Evolutionary conservation across 2,888 invertebrate genomes (phyloP), one percentile per base, ranked within the genome.

Genomic region (Apantesis nais): DNA sequence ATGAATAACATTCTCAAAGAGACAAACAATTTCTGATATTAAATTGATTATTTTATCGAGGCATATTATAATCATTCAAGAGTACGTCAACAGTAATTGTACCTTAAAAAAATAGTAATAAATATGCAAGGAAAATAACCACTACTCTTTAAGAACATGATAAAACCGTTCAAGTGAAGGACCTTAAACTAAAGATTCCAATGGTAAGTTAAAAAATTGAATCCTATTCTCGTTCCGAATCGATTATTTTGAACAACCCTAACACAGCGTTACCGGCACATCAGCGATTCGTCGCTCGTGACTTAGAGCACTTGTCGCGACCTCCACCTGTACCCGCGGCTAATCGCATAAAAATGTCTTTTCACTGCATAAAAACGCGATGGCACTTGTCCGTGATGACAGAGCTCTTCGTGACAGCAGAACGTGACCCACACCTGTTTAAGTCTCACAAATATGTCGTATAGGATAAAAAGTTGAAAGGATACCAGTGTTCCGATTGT

Each of bases 311-410:
- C 88, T 87, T 87, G 88, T 82, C 85, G 78, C 86, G 88, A 91
- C 89, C 90, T 90, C 86, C 89, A 92, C 93, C 92, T 93, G 93
- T 88, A 85, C 70, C 80, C 92, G 90, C 82, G 85, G 82, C 93
- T 73, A 92, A 93, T 93, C 85, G 82, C 81, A 72, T 80, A 85
- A 86, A 88, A 88, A 88, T 85, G 84, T 85, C 82, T 83, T 83
- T 83, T 82, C 82, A 82, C 82, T 76, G 75, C 79, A 85, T 73
- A 85, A 87, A 88, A 90, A 88, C 79, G 79, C 72, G 75, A 79
- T 77, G 73, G 70, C 83, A 86, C 87, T 85, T 85, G 87, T 83
- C 83, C 76, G 78, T 70, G 72, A 74, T 83, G 86, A 84, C 83
- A 78, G 68, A 77, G 83, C 84, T 79, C 70, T 75, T 83, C 81